Percentiles rank a stretch among this genome's conserved stretches.
phyloP scores from a whole-genome alignment of 2,888 invertebrate genomes.

The Pollenia angustigena region DNA sequence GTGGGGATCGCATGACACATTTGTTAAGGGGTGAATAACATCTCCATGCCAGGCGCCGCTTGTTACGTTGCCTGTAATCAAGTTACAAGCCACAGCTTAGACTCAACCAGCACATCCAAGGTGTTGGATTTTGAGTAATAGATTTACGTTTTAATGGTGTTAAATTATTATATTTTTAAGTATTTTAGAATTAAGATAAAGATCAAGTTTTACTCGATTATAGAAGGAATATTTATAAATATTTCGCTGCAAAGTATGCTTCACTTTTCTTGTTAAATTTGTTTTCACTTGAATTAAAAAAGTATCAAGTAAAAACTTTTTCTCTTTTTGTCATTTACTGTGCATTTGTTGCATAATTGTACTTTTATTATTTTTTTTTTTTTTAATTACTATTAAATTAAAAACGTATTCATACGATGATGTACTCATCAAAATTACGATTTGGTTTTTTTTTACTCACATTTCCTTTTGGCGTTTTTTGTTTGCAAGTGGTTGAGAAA shows the following conservation, averaged over 20 bases:
- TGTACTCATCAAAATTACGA: slow-evolving; percentile 24
- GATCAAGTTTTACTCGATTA: too few relatives aligned
- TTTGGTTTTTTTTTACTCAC: background rate
- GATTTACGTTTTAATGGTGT: too few relatives aligned
- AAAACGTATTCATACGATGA: slow-evolving; percentile 36
- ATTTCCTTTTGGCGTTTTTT: background rate
- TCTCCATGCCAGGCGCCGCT: too few relatives aligned
- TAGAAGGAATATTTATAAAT: too few relatives aligned
- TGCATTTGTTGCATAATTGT: background rate
- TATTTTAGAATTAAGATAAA: too few relatives aligned
- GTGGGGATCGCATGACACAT: too few relatives aligned
- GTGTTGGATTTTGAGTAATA: too few relatives aligned
- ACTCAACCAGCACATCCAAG: too few relatives aligned
- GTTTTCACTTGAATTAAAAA: background rate
- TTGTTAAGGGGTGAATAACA: too few relatives aligned
- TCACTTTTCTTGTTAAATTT: background rate
- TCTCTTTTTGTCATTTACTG: background rate
- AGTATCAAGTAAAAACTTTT: background rate
- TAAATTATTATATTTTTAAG: too few relatives aligned
- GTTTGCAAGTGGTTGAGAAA: slow-evolving; percentile 24
- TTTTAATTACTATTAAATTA: background rate
- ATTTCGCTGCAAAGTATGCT: background rate
- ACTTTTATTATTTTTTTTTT: background rate
- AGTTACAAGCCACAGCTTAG: too few relatives aligned
- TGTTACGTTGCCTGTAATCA: too few relatives aligned